Conservation (phyloP, 2,113 vertebrate species). For the Oncorhynchus keta region DNA sequence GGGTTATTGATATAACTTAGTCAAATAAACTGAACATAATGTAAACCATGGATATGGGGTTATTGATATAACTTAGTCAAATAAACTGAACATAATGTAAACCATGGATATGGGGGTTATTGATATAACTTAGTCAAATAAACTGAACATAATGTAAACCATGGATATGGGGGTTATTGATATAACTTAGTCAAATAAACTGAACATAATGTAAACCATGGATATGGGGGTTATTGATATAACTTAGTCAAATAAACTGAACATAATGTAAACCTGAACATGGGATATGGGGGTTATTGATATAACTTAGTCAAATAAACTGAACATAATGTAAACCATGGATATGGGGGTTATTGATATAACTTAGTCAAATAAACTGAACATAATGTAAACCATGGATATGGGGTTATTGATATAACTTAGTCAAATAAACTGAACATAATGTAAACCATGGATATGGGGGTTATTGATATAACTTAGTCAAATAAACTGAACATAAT, state of each 20-base stretch:
- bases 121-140: slow-evolving; percentile 25
- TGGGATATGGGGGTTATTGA: slow-evolving; percentile 21
- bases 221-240: slow-evolving; percentile 27
- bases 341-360: slow-evolving; percentile 27
- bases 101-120: slow-evolving; percentile 14
- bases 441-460: slow-evolving; percentile 38
- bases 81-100: too few species aligned
- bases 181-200: slow-evolving; percentile 20
- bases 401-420: slow-evolving; percentile 36
- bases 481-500: not conserved
- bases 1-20: slow-evolving; percentile 34
- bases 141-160: too few species aligned
- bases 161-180: slow-evolving; percentile 18
- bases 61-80: slow-evolving; percentile 27
- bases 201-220: not conserved
- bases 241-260: slow-evolving; percentile 8
- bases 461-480: not conserved
- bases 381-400: slow-evolving; percentile 42
- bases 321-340: slow-evolving; percentile 48
- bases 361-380: slow-evolving; percentile 55
- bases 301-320: slow-evolving; percentile 24
- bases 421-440: slow-evolving; percentile 35
- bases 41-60: slow-evolving; percentile 8
- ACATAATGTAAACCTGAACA: too few species aligned
- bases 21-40: too few species aligned